Evolutionary conservation across 2,113 vertebrate species (phyloP).

Genomic region (Pomatostomus ruficeps): DNA sequence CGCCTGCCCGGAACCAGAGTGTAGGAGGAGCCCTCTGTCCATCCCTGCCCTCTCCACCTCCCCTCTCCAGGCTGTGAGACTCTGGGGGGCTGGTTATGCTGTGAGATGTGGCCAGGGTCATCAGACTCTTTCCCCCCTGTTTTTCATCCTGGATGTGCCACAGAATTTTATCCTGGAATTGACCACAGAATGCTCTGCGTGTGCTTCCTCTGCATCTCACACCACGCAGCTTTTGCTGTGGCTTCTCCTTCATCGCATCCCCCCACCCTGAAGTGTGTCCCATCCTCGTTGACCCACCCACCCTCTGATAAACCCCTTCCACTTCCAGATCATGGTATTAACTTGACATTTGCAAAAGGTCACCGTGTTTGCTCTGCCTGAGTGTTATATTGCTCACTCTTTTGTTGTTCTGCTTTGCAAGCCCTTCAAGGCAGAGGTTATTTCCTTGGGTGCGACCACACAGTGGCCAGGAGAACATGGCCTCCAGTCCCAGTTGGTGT

Average conservation of each 20-base stretch:
- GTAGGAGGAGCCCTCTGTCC: neutral
- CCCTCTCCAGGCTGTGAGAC: neutral
- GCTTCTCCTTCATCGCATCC: neutral
- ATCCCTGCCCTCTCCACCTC: neutral
- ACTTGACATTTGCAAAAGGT: constrained; percentile 57
- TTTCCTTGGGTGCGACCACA: neutral
- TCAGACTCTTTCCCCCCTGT: accelerated
- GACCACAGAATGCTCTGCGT: neutral
- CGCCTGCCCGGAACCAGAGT: neutral
- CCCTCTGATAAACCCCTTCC: neutral
- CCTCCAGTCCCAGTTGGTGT: neutral
- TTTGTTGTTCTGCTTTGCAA: neutral
- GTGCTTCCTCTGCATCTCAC: neutral
- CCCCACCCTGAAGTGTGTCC: neutral
- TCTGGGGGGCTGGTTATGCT: neutral
- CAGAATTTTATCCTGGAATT: no score
- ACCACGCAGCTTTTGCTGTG: neutral
- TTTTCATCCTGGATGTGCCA: neutral
- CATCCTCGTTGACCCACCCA: neutral
- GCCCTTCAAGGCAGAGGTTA: neutral
- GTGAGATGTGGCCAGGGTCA: neutral
- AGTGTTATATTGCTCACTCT: neutral
- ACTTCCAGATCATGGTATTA: constrained; percentile 46
- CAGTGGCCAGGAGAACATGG: neutral
- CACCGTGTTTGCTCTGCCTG: neutral